Evolutionary conservation across 2,113 vertebrate species (phyloP).

Genomic region (Heliornis fulica): DNA sequence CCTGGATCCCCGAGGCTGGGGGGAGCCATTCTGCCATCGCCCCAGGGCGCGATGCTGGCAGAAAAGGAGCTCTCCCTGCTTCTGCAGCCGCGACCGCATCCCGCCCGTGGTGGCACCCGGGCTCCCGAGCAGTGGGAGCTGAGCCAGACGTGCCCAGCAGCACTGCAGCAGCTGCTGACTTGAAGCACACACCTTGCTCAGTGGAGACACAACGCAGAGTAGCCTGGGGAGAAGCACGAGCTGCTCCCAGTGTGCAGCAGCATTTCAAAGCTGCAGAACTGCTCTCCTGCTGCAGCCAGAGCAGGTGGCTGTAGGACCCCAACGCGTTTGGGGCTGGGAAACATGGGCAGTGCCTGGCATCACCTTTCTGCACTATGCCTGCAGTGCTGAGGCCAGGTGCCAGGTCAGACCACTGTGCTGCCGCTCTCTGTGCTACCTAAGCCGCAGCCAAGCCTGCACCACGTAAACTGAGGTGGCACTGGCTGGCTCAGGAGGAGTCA

Average conservation of each 20-base stretch:
- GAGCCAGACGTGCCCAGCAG: neutral
- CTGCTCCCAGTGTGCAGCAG: neutral
- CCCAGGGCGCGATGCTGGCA: fast-evolving
- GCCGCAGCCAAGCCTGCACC: neutral
- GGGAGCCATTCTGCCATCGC: neutral
- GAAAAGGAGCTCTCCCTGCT: neutral
- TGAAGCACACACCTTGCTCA: too few species aligned
- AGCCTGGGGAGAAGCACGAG: neutral
- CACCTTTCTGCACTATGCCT: neutral
- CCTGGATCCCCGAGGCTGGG: fast-evolving
- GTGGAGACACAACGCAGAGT: too few species aligned
- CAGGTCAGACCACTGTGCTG: neutral
- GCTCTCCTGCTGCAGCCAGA: neutral
- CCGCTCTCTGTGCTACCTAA: too few species aligned
- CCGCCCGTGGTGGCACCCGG: fast-evolving
- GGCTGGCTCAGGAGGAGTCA: neutral
- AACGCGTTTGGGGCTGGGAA: neutral
- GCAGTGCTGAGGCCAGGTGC: neutral
- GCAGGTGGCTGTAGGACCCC: neutral
- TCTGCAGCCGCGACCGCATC: fast-evolving
- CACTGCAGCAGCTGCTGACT: neutral
- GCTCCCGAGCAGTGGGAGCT: fast-evolving
- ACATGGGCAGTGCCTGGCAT: fast-evolving
- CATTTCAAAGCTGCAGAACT: neutral
- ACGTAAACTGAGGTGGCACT: fast-evolving